phyloP scores from a whole-genome alignment of 2,888 invertebrate genomes.

The Netelia melanura region DNA sequence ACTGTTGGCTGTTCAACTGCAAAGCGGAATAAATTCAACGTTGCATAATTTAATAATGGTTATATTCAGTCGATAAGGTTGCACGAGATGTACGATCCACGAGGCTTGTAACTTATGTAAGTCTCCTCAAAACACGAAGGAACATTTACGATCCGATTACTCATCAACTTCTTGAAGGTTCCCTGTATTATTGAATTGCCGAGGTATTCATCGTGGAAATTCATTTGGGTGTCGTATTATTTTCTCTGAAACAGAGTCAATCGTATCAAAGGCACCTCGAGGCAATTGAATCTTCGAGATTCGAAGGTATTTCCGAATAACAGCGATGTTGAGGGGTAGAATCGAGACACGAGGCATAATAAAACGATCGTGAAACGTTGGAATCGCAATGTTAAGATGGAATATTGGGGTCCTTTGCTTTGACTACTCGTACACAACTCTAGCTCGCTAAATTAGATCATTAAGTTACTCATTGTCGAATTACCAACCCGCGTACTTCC shows the following conservation, averaged over 20 bases:
- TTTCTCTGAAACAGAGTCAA: not conserved
- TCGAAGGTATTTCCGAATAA: not conserved
- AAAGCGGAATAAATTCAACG: too few relatives aligned
- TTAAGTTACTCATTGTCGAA: too few relatives aligned
- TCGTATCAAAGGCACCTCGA: not conserved
- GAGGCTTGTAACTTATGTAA: conserved; percentile 1
- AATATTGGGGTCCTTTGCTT: too few relatives aligned
- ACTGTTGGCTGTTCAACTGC: too few relatives aligned
- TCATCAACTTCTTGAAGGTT: not conserved
- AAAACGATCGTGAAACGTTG: not conserved
- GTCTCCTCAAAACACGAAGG: not conserved
- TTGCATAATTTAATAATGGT: too few relatives aligned
- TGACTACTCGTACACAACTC: too few relatives aligned
- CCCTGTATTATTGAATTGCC: not conserved
- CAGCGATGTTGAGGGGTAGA: not conserved
- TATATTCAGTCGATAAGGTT: too few relatives aligned
- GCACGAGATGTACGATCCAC: not conserved
- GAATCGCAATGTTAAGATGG: too few relatives aligned
- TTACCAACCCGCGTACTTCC: too few relatives aligned
- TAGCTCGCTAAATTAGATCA: too few relatives aligned
- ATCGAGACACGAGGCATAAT: not conserved
- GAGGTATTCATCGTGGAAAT: not conserved
- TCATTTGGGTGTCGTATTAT: not conserved
- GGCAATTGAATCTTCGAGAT: not conserved
- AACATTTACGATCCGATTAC: conserved; percentile 11